Evolutionary conservation across 2,113 vertebrate species (phyloP), one percentile per base, ranked within the genome.

Genomic region (Tyrannus savana): DNA sequence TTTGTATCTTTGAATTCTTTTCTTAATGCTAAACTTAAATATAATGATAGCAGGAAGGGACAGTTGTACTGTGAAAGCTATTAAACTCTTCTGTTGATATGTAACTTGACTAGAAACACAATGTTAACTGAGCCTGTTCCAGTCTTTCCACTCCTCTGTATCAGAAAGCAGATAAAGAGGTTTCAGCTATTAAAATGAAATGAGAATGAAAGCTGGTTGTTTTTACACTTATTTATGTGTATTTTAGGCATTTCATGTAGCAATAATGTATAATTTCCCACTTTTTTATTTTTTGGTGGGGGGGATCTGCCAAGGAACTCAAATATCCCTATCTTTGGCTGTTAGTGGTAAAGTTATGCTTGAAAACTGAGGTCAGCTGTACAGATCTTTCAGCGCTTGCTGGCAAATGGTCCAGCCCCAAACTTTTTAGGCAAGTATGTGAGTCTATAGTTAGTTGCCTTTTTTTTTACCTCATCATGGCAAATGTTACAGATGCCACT

Each of bases 81-180:
- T 63, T 23, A 19, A 78, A 53, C 42, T n/a, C 17, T 53, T 10
- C 59, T 84, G 23, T 87, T 47, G 27, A 12, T 49, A 25, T 30
- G 31, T 46, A 75, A 50, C 47, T 80, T 1, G 3, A 84, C 33
- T 8, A 63, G 28, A 80, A 64, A 83, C 0, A 4, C 41, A 71
- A 16, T 78, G 37, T 71, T 79, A 71, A 44, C 42, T 28, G 77
- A 84, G 19, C n/a, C 50, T 33, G 14, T 71, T 81, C 59, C 67
- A 88, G 55, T 89, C 56, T 95, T 81, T 52, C 89, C 56, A 19
- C 60, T 71, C 33, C 44, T 84, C 19, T 0, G 0, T 46, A 84
- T 68, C 73, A 95, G 68, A 84, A 87, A 59, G 46, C 58, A 86
- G 67, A 69, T 82, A 73, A 91, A 62, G 12, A 53, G 35, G 49